Percentiles rank a stretch among this genome's conserved stretches.
Evolutionary conservation across 2,888 invertebrate genomes (phyloP).

Genomic region (Endomychus coccineus): DNA sequence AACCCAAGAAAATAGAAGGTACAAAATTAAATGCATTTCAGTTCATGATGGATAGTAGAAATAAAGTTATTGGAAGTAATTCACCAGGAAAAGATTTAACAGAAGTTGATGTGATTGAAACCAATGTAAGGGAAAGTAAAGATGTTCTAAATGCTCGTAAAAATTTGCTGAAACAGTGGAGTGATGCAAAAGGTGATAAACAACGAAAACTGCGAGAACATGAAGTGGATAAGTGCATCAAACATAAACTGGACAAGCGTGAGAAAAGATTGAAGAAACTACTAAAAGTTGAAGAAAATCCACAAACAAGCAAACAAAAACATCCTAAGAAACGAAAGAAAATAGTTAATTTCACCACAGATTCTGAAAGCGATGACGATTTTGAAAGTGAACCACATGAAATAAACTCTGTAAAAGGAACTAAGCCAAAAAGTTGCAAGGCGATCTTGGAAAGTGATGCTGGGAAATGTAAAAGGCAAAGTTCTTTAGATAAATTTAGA

Average conservation of each 20-base stretch:
- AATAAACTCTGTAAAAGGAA: too few relatives aligned
- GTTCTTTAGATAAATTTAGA: too few relatives aligned
- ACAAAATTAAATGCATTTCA: constrained; percentile 50
- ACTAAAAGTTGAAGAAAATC: constrained; percentile 37
- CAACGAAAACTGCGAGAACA: constrained; percentile 54
- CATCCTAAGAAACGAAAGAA: constrained; percentile 6
- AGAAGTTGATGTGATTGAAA: constrained; percentile 31
- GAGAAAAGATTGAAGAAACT: constrained; percentile 51
- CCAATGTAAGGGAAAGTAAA: constrained; percentile 21
- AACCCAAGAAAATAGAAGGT: too few relatives aligned
- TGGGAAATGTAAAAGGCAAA: too few relatives aligned
- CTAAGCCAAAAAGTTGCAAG: too few relatives aligned
- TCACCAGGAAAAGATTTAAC: constrained; percentile 52
- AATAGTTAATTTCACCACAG: too few relatives aligned
- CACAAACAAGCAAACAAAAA: constrained; percentile 9
- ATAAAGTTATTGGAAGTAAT: constrained; percentile 57
- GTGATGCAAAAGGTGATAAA: constrained; percentile 54
- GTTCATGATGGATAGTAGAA: constrained; percentile 59
- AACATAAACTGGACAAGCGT: constrained; percentile 53
- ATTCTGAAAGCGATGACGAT: too few relatives aligned
- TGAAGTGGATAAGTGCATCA: constrained; percentile 51
- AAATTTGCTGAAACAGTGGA: constrained; percentile 53
- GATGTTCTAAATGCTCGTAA: constrained; percentile 42
- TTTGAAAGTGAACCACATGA: too few relatives aligned
- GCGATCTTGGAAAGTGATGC: too few relatives aligned